These are phyloP conservation scores for Grammatotria lemairii DNA, from an alignment of 2,113 vertebrate genomes.

Conservation along the genomic window DNA sequence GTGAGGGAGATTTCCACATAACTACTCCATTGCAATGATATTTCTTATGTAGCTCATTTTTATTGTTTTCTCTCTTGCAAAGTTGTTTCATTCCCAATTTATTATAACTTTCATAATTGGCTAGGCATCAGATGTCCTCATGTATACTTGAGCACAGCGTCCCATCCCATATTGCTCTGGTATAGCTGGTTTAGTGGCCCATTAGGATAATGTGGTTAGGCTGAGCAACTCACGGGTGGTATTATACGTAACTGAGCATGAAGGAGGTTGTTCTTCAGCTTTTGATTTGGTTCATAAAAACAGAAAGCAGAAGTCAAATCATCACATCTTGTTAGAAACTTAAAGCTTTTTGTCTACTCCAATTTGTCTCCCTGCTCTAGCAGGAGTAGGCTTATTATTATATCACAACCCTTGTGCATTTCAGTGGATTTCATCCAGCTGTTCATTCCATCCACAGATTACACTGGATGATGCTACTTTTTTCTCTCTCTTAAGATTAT, in stretches of 20 bases:
- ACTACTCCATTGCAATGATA: background rate
- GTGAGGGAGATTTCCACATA: background rate
- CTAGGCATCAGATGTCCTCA: background rate
- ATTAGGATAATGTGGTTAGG: background rate
- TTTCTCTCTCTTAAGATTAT: background rate
- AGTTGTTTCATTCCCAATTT: background rate
- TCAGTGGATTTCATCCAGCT: background rate
- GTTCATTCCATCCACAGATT: background rate
- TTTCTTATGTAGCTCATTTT: background rate
- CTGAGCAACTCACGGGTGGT: background rate
- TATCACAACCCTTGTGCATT: background rate
- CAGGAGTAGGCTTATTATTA: background rate
- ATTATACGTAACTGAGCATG: slow-evolving; percentile 19
- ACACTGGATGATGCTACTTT: background rate
- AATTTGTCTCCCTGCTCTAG: background rate
- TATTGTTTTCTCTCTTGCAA: background rate
- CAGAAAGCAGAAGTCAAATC: background rate
- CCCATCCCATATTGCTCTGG: background rate
- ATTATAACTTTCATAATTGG: background rate
- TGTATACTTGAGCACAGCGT: background rate
- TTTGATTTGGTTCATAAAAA: background rate
- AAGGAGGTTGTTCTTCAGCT: background rate
- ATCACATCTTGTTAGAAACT: background rate
- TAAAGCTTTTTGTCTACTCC: background rate
- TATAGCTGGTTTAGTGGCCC: background rate